phyloP scores from a whole-genome alignment of 37 sponge, comb jelly and placozoan genomes.

The Spongilla lacustris region DNA sequence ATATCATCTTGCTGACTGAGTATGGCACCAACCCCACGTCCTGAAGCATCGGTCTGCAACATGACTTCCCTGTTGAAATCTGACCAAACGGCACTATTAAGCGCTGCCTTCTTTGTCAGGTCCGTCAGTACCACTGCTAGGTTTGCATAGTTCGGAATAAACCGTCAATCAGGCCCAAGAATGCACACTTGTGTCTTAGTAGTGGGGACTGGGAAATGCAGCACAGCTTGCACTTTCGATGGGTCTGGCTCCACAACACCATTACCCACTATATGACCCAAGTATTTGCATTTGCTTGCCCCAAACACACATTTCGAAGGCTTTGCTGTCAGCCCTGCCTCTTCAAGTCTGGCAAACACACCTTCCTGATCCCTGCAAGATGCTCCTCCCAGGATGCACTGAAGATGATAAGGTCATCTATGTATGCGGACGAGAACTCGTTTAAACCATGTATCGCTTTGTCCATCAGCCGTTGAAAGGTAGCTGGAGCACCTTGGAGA shows the following conservation, averaged over 20 bases:
- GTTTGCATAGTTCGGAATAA: constrained; percentile 4
- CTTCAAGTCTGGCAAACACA: constrained; percentile 20
- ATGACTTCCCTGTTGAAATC: constrained; percentile 21
- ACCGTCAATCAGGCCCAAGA: background rate
- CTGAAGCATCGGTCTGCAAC: constrained; percentile 30
- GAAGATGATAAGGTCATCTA: constrained; percentile 58
- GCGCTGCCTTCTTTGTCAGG: background rate
- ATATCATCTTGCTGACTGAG: constrained; percentile 16
- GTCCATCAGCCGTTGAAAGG: constrained; percentile 70
- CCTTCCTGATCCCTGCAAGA: constrained; percentile 17
- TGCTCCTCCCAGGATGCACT: constrained; percentile 58
- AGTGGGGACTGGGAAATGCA: background rate
- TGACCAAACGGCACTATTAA: background rate
- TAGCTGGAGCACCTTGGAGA: constrained; percentile 59
- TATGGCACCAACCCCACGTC: constrained; percentile 20
- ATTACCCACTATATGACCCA: constrained; percentile 63
- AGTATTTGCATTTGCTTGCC: constrained; percentile 19
- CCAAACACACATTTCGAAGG: constrained; percentile 51
- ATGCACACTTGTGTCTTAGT: background rate
- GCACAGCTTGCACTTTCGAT: constrained; percentile 30
- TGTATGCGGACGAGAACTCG: constrained; percentile 37
- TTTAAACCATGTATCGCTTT: constrained; percentile 3
- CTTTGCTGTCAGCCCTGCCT: constrained; percentile 58
- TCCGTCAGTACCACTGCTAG: constrained; percentile 5
- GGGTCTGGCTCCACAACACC: constrained; percentile 22